Conservation (phyloP, 2,797 vertebrate genomes). For the Todus mexicanus region DNA sequence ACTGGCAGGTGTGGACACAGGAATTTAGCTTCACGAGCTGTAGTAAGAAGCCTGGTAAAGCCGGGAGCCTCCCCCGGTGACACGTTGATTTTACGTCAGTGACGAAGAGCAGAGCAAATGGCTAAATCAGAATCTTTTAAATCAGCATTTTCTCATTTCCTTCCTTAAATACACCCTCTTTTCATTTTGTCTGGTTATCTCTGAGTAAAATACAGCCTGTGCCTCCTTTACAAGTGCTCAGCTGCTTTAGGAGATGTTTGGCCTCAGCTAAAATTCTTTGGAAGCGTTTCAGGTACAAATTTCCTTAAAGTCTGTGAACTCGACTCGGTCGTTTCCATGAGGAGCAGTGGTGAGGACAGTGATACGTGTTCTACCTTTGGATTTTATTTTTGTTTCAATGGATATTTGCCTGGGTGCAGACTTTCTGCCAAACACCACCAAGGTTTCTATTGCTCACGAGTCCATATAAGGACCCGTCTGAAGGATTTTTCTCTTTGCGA, state of each 20-base stretch:
- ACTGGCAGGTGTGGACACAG: background rate
- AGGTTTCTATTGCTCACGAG: background rate
- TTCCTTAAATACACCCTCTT: background rate
- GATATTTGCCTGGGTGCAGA: background rate
- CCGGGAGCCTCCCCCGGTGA: background rate
- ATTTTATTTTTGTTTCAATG: background rate
- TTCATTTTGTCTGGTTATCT: background rate
- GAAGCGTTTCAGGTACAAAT: background rate
- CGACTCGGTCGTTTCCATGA: background rate
- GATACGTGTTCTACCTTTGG: background rate
- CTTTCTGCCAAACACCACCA: conserved; percentile 2
- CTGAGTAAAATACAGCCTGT: background rate
- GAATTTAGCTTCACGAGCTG: background rate
- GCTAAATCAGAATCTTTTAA: background rate
- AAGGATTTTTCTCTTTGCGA: background rate
- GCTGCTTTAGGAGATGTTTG: background rate
- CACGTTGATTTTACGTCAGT: background rate
- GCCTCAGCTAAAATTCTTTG: background rate
- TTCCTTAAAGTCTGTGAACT: background rate
- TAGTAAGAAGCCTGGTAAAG: background rate
- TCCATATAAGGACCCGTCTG: conserved; percentile 15
- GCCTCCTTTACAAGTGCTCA: background rate
- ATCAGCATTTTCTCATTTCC: background rate
- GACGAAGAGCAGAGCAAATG: background rate
- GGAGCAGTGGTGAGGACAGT: background rate